These are phyloP conservation scores for Ochlodes sylvanus DNA, from an alignment of 2,888 invertebrate species.

Conservation along the genomic window DNA sequence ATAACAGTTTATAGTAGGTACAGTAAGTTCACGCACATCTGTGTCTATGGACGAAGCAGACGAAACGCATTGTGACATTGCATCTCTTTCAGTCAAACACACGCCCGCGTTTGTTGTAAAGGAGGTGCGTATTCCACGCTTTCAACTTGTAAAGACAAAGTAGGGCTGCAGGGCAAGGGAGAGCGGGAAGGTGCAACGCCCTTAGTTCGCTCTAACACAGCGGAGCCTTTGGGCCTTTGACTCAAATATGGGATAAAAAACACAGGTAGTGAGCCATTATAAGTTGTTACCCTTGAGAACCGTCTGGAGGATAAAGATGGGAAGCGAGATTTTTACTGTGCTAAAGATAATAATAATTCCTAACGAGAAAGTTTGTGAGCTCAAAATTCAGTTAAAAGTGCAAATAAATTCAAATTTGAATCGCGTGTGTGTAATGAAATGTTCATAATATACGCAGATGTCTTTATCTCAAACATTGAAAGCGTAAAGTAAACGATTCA, in stretches of 20 bases:
- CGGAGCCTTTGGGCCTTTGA: constrained; percentile 77
- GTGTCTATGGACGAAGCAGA: constrained; percentile 69
- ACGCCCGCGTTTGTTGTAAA: constrained; percentile 60
- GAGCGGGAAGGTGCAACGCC: constrained; percentile 82
- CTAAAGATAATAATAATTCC: constrained; percentile 7
- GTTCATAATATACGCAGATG: background rate
- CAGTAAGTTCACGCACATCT: constrained; percentile 68
- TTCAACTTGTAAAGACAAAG: constrained; percentile 74
- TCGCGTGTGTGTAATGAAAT: background rate
- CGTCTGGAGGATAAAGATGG: constrained; percentile 72
- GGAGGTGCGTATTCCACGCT: constrained; percentile 65
- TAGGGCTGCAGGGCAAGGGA: constrained; percentile 84
- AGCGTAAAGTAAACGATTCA: constrained; percentile 33
- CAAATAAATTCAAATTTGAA: background rate
- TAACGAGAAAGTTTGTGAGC: background rate
- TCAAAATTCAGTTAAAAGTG: background rate
- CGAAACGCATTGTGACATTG: constrained; percentile 66
- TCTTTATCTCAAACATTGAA: constrained; percentile 44
- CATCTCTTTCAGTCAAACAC: constrained; percentile 76
- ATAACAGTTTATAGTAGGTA: constrained; percentile 62
- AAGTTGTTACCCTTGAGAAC: constrained; percentile 77
- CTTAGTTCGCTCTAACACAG: constrained; percentile 73
- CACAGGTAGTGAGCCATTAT: constrained; percentile 79
- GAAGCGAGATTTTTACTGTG: constrained; percentile 32
- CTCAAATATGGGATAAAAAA: constrained; percentile 75